Base-by-base conservation (phyloP, 2,113 vertebrate genomes). In the Rhinolophus ferrumequinum region DNA sequence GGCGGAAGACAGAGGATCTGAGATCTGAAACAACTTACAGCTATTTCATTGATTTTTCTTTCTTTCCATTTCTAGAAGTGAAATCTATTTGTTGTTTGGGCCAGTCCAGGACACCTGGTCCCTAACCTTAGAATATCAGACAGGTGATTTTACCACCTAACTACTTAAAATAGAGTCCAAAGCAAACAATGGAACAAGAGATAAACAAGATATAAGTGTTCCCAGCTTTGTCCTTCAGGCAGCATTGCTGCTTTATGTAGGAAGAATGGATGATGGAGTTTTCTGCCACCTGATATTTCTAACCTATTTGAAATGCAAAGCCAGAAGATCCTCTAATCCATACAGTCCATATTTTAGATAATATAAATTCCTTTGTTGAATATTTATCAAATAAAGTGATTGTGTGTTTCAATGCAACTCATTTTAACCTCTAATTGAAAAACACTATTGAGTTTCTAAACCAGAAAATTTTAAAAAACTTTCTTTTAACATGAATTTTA, bases 281-380 rank as follows among this genome's bases (percentile, higher is more conserved):
- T 93, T 75, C 76, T 9, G 24, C 14, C 66, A 66, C 30, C n/a
- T 79, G 9, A 79, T 62, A 60, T 82, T 64, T 70, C 44, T 79
- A 80, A 84, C 21, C 81, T 87, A 56, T 81, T 69, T 72, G 92
- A 88, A 72, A 87, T 54, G 47, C 58, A 83, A 88, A 88, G 67
- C 2, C 19, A 93, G 52, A 35, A 77, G 44, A 33, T 75, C 24
- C 35, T 77, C 38, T 88, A 83, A 41, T 44, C 41, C 35, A 62
- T 77, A 52, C 28, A 70, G 62, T 52, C 16, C 16, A 85, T 38
- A 69, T 16, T 82, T 92, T 41, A n/a, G 16, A 19, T 80, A 54
- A 41, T 90, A 79, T 64, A 70, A 79, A 69, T 84, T 85, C 28
- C 18, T 38, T 84, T 62, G 24, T 60, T 93, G 54, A 90, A 89